Conservation (phyloP, 2,797 vertebrate genomes). For the Peromyscus nudipes region DNA sequence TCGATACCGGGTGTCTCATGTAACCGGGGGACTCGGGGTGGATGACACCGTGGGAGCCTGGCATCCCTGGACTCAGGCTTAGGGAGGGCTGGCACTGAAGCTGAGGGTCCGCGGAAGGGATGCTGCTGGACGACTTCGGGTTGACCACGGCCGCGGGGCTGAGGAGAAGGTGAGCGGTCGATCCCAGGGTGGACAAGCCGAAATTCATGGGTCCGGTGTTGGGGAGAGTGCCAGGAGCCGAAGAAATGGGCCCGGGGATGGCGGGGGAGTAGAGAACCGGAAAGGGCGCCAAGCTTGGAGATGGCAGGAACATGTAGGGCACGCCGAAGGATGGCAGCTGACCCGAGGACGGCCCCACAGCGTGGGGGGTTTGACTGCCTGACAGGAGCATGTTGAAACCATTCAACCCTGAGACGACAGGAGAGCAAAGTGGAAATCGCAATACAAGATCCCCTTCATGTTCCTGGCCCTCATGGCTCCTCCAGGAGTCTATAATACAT, state of each 20-base stretch:
- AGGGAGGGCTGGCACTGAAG: conserved; percentile 71
- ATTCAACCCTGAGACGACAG: conserved; percentile 90
- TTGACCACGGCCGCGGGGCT: conserved; percentile 86
- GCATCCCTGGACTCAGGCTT: conserved; percentile 87
- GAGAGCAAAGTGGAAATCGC: not conserved
- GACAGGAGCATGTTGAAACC: conserved; percentile 93
- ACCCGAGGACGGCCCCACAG: conserved; percentile 84
- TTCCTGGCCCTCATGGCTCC: not conserved
- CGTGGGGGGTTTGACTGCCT: conserved; percentile 86
- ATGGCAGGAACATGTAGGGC: conserved; percentile 93
- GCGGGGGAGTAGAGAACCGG: conserved; percentile 91
- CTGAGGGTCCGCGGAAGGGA: conserved; percentile 71
- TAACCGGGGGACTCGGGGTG: conserved; percentile 87
- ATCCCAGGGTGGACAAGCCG: conserved; percentile 87
- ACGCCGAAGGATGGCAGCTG: conserved; percentile 90
- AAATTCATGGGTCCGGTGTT: conserved; percentile 87
- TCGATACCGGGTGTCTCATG: conserved; percentile 79
- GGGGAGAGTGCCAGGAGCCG: conserved; percentile 81
- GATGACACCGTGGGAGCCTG: conserved; percentile 61
- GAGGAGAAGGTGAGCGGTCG: conserved; percentile 89
- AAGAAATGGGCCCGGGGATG: conserved; percentile 83
- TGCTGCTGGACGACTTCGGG: conserved; percentile 80
- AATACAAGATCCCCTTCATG: not conserved
- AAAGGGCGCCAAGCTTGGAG: conserved; percentile 90
- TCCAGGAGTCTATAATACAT: not conserved